These are phyloP conservation scores for Diabrotica balteata DNA, from an alignment of 2,888 invertebrate species.

Conservation along the genomic window DNA sequence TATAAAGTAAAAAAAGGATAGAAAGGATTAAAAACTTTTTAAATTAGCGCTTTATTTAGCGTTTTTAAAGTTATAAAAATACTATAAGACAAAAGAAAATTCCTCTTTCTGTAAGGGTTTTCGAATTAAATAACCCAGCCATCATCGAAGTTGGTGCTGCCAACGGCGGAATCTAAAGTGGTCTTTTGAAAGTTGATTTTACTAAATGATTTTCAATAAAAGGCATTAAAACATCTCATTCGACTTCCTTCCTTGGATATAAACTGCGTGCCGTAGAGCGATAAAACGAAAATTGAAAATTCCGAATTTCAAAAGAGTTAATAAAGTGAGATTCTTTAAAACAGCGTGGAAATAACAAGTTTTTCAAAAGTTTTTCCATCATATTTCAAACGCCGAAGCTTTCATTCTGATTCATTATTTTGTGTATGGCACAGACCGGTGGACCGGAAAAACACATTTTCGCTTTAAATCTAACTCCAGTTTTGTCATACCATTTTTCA, in stretches of 20 bases:
- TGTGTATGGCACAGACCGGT: slow-evolving; percentile 42
- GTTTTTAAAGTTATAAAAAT: too few relatives aligned
- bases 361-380: slow-evolving; percentile 52
- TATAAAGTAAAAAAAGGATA: too few relatives aligned
- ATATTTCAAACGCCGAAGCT: slow-evolving; percentile 48
- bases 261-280: slow-evolving; percentile 54
- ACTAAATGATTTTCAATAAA: slow-evolving; percentile 42
- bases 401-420: slow-evolving; percentile 49
- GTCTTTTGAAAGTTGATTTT: slow-evolving; percentile 27
- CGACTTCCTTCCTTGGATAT: slow-evolving; percentile 42
- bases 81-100: neutral
- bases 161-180: slow-evolving; percentile 16
- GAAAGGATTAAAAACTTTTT: too few relatives aligned
- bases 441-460: slow-evolving; percentile 47
- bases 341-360: slow-evolving; percentile 51
- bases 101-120: neutral
- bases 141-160: neutral
- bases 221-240: slow-evolving; percentile 37
- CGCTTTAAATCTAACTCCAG: slow-evolving; percentile 31
- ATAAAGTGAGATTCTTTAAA: slow-evolving; percentile 45
- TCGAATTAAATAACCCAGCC: too few relatives aligned
- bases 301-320: slow-evolving; percentile 57
- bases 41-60: too few relatives aligned
- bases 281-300: slow-evolving; percentile 59
- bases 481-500: slow-evolving; percentile 28